A percentile compares a stretch with the other conserved stretches of the same genome.
Conservation (phyloP, 2,888 invertebrate species). For the Carabus problematicus region DNA sequence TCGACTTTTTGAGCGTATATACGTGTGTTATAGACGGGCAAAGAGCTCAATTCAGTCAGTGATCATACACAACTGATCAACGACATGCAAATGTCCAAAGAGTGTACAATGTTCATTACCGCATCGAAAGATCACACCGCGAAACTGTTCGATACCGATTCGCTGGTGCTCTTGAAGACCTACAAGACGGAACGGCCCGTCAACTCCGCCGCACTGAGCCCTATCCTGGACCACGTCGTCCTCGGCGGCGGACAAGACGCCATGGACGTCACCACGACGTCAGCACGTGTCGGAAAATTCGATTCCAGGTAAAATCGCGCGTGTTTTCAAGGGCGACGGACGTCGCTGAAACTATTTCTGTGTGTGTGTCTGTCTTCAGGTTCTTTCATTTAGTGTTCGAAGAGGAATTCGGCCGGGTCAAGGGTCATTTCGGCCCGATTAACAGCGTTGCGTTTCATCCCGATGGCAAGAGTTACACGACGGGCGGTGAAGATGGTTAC, state of each 20-base stretch:
- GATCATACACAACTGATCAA: constrained; percentile 90
- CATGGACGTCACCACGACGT: constrained; percentile 97
- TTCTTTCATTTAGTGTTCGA: constrained; percentile 97
- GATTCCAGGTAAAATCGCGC: constrained; percentile 68
- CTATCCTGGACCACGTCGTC: constrained; percentile 94
- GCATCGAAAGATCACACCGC: constrained; percentile 97
- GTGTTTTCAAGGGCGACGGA: neutral
- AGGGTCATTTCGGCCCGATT: constrained; percentile 99
- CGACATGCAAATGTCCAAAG: constrained; percentile 94
- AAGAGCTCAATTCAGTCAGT: constrained; percentile 76
- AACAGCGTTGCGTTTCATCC: constrained; percentile 99
- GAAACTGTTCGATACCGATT: constrained; percentile 90
- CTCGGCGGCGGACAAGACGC: constrained; percentile 99
- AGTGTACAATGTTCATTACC: constrained; percentile 95
- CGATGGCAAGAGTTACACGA: constrained; percentile 94
- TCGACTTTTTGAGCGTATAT: too few species aligned
- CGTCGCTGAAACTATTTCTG: too few species aligned
- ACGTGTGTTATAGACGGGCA: constrained; percentile 87
- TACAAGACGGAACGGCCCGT: constrained; percentile 98
- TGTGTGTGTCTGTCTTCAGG: constrained; percentile 53
- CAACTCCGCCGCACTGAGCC: constrained; percentile 97
- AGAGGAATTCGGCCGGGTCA: constrained; percentile 96
- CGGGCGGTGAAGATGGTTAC: constrained; percentile 99
- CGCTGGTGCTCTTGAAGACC: constrained; percentile 86
- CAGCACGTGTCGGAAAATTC: constrained; percentile 94